phyloP scores from a whole-genome alignment of 2,797 vertebrate species.

The Thaleichthys pacificus region DNA sequence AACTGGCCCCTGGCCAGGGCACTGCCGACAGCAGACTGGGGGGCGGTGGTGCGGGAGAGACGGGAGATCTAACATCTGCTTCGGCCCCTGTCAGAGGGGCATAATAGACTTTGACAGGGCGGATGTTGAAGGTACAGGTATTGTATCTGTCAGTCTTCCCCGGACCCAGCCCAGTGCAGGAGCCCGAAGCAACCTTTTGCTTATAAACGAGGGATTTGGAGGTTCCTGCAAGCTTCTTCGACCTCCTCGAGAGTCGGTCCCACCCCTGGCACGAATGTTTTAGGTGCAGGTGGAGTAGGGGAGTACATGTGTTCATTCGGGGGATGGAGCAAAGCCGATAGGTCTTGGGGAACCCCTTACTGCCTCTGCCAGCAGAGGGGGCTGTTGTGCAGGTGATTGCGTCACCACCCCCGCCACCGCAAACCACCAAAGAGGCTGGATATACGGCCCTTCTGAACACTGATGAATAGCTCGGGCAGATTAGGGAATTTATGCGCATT shows the following conservation, averaged over 20 bases:
- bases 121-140: neutral
- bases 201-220: too few species aligned
- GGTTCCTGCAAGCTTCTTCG: too few species aligned
- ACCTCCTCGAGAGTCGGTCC: too few species aligned
- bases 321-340: neutral
- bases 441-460: conserved; percentile 13
- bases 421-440: conserved; percentile 1
- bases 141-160: neutral
- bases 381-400: conserved; percentile 6
- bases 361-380: conserved; percentile 21
- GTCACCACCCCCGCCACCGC: too few species aligned
- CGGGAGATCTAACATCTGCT: neutral
- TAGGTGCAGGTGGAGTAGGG: too few species aligned
- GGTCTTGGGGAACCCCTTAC: neutral
- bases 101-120: neutral
- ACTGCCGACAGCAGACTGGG: neutral
- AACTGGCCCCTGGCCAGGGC: neutral
- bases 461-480: conserved; percentile 34
- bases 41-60: neutral
- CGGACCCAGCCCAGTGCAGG: too few species aligned
- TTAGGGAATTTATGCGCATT: conserved; percentile 35
- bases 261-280: neutral
- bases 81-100: neutral
- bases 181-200: too few species aligned
- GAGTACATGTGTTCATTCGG: too few species aligned